These are phyloP conservation scores for Neostethus bicornis DNA, from an alignment of 2,797 vertebrate species.

Conservation along the genomic window DNA sequence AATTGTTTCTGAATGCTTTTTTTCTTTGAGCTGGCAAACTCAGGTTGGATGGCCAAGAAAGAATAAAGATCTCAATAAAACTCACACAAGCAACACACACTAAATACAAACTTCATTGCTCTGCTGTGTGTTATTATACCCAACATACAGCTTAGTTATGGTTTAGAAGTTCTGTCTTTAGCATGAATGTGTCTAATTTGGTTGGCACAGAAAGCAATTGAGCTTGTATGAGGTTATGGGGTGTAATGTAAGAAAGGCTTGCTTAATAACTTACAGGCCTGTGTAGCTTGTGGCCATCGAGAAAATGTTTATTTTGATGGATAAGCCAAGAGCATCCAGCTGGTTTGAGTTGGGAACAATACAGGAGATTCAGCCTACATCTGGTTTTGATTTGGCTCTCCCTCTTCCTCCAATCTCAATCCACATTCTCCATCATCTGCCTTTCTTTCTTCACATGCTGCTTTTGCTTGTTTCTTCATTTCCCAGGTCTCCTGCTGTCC, in stretches of 20 bases:
- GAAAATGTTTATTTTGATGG: slow-evolving; percentile 84
- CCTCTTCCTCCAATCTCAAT: slow-evolving; percentile 49
- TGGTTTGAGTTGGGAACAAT: slow-evolving; percentile 84
- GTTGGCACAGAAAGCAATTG: slow-evolving; percentile 14
- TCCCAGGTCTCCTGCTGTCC: slow-evolving; percentile 57
- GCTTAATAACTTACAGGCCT: slow-evolving; percentile 78
- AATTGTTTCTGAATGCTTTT: slow-evolving; percentile 59
- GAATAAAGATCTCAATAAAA: slow-evolving; percentile 2
- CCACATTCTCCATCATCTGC: slow-evolving; percentile 51
- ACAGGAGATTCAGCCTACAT: slow-evolving; percentile 81
- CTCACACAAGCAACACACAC: slow-evolving; percentile 30
- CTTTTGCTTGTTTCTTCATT: slow-evolving; percentile 64
- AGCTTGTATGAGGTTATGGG: slow-evolving; percentile 47
- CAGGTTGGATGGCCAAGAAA: slow-evolving; percentile 40
- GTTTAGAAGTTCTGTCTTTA: slow-evolving; percentile 3
- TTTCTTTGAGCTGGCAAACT: slow-evolving; percentile 43
- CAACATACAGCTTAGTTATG: slow-evolving; percentile 2
- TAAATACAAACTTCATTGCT: background rate
- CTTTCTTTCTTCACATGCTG: slow-evolving; percentile 50
- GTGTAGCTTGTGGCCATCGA: slow-evolving; percentile 71
- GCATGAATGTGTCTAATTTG: slow-evolving; percentile 5
- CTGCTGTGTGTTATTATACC: background rate
- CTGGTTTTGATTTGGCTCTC: slow-evolving; percentile 76
- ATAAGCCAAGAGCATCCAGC: slow-evolving; percentile 81
- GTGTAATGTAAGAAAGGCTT: slow-evolving; percentile 57